Base-by-base conservation (phyloP, 37 sponge, comb jelly and placozoan species). In the Haliclona indistincta region DNA sequence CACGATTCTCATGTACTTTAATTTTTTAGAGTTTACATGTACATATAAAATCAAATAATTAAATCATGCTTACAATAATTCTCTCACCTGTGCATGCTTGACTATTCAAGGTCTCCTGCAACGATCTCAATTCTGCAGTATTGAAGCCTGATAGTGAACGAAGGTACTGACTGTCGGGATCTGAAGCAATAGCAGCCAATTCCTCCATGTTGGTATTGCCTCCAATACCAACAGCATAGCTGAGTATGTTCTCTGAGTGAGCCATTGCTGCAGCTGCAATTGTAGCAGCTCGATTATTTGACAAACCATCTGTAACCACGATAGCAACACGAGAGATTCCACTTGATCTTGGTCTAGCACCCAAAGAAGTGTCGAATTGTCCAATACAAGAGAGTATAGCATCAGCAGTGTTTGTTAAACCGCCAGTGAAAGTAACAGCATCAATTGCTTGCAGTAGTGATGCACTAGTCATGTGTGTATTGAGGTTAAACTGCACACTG, bases 141-240 rank as follows among this genome's bases (percentile, higher is more conserved):
- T n/a, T n/a, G n/a, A n/a, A 58, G 25, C n/a, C 60, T 25, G 6
- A 26, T 7, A 58, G 60, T 8, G n/a, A 20, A 58, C 6, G n/a
- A 20, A 65, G 6, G 29, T 39, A 20, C 29, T 35, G 8, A 65
- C 67, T 39, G 26, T 44, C 41, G 7, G 67, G 39, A 77, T 29
- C 58, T 19, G 35, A 17, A 32, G 67, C 66, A 22, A 64, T 49
- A 23, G 20, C 67, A 19, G 13, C 4, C 23, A 77, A 32, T 47
- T 77, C 67, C 6, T 30, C 77, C n/a, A 10, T 8, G 25, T 62
- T 54, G 6, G 38, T 60, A 38, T 25, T 26, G n/a, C 7, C 25
- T 4, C 60, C 75, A 25, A 74, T 60, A 41, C 63, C 75, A 61
- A 74, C 38, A 39, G 42, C 60, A 55, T 43, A 74, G 7, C 35